phyloP scores from a whole-genome alignment of 2,888 invertebrate species.

The Idaea dimidiata region DNA sequence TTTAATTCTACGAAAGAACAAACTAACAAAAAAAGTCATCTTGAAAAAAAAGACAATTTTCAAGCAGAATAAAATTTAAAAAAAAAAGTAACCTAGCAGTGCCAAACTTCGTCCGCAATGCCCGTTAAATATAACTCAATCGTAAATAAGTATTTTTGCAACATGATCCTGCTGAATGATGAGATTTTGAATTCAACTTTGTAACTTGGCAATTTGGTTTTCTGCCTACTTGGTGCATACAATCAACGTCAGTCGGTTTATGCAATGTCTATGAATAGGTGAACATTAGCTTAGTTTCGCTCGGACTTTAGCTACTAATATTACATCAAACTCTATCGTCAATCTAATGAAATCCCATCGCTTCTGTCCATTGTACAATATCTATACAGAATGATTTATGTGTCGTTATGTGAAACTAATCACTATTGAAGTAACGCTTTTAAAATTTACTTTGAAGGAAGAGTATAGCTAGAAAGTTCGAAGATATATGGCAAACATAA shows the following conservation, averaged over 20 bases:
- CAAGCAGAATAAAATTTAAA: too few relatives aligned
- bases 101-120: not conserved
- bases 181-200: not conserved
- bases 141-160: not conserved
- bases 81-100: too few relatives aligned
- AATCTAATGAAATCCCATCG: slow-evolving; percentile 1
- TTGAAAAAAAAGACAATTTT: too few relatives aligned
- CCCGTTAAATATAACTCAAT: not conserved
- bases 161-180: not conserved
- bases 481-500: not conserved
- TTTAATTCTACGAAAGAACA: too few relatives aligned
- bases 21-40: too few relatives aligned
- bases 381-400: slow-evolving; percentile 4
- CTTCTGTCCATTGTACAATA: slow-evolving; percentile 1
- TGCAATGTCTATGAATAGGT: slow-evolving; percentile 4
- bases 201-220: not conserved
- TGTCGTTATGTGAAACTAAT: not conserved
- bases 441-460: not conserved
- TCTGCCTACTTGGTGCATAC: not conserved
- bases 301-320: not conserved
- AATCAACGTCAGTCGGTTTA: slow-evolving; percentile 2
- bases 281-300: not conserved
- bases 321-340: slow-evolving; percentile 1
- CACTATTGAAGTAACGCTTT: not conserved
- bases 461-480: not conserved